Percentiles rank a stretch among this genome's conserved stretches.
phyloP scores from a whole-genome alignment of 2,888 invertebrate genomes.

The Seira sanloemensis region DNA sequence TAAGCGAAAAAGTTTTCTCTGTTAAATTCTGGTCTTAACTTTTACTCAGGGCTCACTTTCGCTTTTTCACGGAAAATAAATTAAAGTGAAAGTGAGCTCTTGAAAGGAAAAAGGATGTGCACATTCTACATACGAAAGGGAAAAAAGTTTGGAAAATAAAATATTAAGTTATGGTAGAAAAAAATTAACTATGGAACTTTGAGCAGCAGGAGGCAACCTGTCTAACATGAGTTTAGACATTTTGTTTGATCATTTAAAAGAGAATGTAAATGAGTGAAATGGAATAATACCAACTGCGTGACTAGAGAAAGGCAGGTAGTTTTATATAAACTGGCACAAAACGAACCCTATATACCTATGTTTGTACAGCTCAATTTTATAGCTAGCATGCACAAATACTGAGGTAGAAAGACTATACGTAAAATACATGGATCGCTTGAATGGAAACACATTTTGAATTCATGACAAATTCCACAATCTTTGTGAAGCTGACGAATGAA shows the following conservation, averaged over 20 bases:
- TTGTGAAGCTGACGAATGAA: neutral
- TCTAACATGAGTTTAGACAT: neutral
- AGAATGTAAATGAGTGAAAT: neutral
- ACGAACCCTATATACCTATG: no score
- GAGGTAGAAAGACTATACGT: no score
- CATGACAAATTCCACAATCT: neutral
- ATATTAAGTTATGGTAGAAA: neutral
- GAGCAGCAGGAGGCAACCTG: neutral
- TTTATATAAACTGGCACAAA: no score
- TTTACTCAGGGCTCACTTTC: neutral
- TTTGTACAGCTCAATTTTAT: neutral
- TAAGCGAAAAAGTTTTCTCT: conserved; percentile 7
- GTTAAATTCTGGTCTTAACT: neutral
- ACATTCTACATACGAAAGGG: neutral
- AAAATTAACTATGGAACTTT: neutral
- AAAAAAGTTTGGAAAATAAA: neutral
- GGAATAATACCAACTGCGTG: no score
- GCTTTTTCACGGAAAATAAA: neutral
- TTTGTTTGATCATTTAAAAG: no score
- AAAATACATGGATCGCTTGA: neutral
- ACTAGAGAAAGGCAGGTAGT: neutral
- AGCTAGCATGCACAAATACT: neutral
- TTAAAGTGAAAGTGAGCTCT: neutral
- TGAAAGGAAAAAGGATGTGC: neutral
- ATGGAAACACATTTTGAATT: neutral